A percentile compares a stretch with the other conserved stretches of the same genome.
Conservation (phyloP, 2,113 vertebrate genomes). For the Lepus timidus region DNA sequence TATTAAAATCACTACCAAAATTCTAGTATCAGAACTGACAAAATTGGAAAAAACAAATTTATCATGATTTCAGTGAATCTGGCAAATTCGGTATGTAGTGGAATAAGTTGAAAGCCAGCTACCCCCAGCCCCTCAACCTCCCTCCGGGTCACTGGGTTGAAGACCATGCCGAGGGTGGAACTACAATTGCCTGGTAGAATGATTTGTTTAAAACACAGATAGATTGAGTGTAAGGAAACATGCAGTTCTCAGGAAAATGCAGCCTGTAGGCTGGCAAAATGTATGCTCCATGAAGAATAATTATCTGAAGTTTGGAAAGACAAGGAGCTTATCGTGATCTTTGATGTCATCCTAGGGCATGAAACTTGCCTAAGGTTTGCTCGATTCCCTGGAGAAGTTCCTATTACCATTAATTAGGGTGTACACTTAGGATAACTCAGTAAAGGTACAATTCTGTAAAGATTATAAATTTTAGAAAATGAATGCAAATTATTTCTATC, state of each 20-base stretch:
- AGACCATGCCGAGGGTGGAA: rapidly evolving
- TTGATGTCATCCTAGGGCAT: neutral
- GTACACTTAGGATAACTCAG: neutral
- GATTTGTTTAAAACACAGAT: neutral
- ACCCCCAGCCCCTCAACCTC: neutral
- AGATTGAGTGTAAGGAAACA: too few species aligned
- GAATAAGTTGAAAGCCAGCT: neutral
- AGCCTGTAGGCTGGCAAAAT: neutral
- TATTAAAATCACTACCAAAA: neutral
- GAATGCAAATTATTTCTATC: conserved; percentile 41
- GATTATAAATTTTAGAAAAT: conserved; percentile 34
- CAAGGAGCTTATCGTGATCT: neutral
- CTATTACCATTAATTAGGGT: neutral
- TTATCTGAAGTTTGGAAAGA: neutral
- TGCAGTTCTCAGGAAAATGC: neutral
- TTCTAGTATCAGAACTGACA: neutral
- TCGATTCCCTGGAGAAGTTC: neutral
- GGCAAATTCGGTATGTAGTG: neutral
- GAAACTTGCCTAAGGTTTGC: neutral
- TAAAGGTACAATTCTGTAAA: conserved; percentile 9
- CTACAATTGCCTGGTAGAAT: neutral
- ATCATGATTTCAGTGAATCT: neutral
- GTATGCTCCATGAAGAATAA: neutral
- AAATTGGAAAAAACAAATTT: neutral
- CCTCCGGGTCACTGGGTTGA: neutral